Evolutionary conservation across 2,888 invertebrate species (phyloP), one percentile per base, ranked within the genome.

Genomic region (Chesias legatella): DNA sequence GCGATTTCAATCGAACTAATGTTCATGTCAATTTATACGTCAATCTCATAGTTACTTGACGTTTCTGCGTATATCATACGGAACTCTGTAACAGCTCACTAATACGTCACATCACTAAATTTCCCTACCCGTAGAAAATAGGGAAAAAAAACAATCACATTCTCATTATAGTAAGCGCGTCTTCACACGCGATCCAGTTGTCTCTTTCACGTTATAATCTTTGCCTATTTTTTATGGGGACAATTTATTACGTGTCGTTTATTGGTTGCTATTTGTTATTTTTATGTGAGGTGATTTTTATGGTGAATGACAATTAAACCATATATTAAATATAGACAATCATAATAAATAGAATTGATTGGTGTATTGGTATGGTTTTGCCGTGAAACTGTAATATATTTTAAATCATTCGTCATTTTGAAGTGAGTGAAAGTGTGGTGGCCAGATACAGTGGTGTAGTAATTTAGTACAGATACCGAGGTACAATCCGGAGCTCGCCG

Each of bases 81-180:
- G 52, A 48, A 52, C 49, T 33, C 45, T 1, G 6, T 8, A n/a
- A 11, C 3, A 26, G 6, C 26, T 8, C 10, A 7, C n/a, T 40
- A 10, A 31, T 23, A n/a, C 20, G 10, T 37, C 26, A 39, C 34
- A 50, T 43, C 8, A 30, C 27, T 8, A 45, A 48, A 40, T 48
- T 45, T 44, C 43, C 57, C 53, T 61, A 63, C 62, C 66, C 53
- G 53, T 58, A 48, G 59, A 60, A 58, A 60, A 56, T 63, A 63
- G 60, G 57, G 55, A 60, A 56, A 60, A 66, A 47, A 40, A 70
- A 72, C 78, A 73, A 79, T 78, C 77, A 73, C 70, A 70, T 58
- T 60, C 67, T 69, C 72, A 79, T 79, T 79, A 77, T 60, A 65
- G 54, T 58, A 67, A 72, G 60, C 75, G 64, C 68, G 67, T 63